These are phyloP conservation scores for Procambarus clarkii DNA, from an alignment of 1,140 invertebrate species.

Conservation along the genomic window DNA sequence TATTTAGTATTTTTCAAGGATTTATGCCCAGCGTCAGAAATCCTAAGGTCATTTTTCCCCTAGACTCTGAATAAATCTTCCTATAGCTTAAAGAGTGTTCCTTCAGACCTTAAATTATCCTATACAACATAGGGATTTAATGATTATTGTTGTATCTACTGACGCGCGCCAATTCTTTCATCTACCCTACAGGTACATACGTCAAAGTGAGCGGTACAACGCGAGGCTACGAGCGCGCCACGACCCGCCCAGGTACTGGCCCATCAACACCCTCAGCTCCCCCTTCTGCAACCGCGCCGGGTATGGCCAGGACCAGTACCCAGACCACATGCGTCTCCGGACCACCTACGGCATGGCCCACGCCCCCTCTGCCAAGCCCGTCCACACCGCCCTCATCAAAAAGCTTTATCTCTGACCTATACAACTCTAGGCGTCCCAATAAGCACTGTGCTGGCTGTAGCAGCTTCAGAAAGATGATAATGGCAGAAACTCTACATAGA, in stretches of 20 bases:
- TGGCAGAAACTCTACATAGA: too few relatives aligned
- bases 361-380: conserved; percentile 1
- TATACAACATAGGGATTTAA: too few relatives aligned
- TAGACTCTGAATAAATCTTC: too few relatives aligned
- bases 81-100: too few relatives aligned
- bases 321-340: conserved; percentile 57
- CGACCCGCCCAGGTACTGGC: conserved; percentile 43
- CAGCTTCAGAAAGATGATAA: too few relatives aligned
- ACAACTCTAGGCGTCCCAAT: too few relatives aligned
- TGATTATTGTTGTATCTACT: not conserved
- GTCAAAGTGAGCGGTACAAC: conserved; percentile 58
- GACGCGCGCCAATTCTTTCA: not conserved
- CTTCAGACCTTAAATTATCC: too few relatives aligned
- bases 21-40: too few relatives aligned
- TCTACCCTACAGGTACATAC: conserved; percentile 40
- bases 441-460: too few relatives aligned
- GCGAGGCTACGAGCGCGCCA: conserved; percentile 35
- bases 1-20: too few relatives aligned
- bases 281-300: conserved; percentile 65
- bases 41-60: too few relatives aligned
- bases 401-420: conserved; percentile 53
- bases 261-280: conserved; percentile 66
- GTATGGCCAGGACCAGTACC: conserved; percentile 68
- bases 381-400: conserved; percentile 40
- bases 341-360: conserved; percentile 60